Evolutionary conservation across 1,140 invertebrate genomes (phyloP).

Genomic region (Acromyrmex echinatior): DNA sequence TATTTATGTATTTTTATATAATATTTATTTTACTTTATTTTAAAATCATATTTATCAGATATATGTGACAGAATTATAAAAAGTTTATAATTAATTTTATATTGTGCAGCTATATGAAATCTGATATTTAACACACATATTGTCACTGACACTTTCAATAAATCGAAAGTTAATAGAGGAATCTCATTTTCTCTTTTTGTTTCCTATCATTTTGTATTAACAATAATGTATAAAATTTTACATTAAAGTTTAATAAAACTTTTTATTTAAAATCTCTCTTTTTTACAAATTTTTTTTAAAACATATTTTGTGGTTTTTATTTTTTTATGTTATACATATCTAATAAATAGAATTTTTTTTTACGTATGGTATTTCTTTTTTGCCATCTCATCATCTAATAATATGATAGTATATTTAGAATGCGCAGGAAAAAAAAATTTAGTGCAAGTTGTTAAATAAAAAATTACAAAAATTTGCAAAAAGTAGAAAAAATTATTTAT

Average conservation of each 20-base stretch:
- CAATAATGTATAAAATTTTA: not conserved
- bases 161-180: not conserved
- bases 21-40: too few species aligned
- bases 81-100: too few species aligned
- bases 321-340: not conserved
- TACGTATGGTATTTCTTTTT: not conserved
- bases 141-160: too few species aligned
- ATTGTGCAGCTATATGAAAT: too few species aligned
- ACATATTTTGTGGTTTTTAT: not conserved
- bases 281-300: not conserved
- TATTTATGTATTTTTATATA: too few species aligned
- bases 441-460: not conserved
- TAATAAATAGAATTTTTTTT: conserved; percentile 12
- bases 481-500: not conserved
- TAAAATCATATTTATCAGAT: too few species aligned
- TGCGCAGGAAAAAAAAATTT: not conserved
- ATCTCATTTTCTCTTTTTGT: conserved; percentile 19
- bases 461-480: not conserved
- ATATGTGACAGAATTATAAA: too few species aligned
- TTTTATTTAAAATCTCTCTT: not conserved
- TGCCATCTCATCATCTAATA: not conserved
- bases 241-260: conserved; percentile 23
- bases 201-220: not conserved
- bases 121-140: too few species aligned
- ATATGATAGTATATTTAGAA: not conserved